Base-by-base conservation (phyloP, 2,888 invertebrate species). In the Pseudeuparius sepicola region DNA sequence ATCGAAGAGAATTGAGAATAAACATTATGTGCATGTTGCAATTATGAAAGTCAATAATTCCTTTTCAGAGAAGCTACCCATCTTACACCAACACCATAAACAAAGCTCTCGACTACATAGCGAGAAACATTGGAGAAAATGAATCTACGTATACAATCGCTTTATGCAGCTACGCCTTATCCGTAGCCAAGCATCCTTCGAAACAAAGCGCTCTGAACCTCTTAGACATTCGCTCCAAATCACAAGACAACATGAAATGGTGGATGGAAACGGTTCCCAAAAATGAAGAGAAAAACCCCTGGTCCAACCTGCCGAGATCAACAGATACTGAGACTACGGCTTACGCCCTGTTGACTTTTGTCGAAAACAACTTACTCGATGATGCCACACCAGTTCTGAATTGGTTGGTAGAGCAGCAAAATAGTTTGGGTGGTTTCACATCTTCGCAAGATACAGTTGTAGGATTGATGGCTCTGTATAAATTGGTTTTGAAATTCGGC, bases 281-380 rank as follows among this genome's bases (percentile, higher is more conserved):
- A 25, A 53, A 55, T 7, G 75, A 75, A 37, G 66, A 67, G 27
- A 69, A 70, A 34, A 79, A 79, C 53, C 78, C 79, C 0, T 78
- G 79, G 77, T 65, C 62, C 42, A 60, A 65, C 23, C 61, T 75
- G 40, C 77, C 85, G 0, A 72, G 73, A 39, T 78, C 84, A 1
- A 73, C 81, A 1, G 78, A 83, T 47, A 75, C 94, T 3, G 87
- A 88, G 59, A 85, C 88, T 48, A 92, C 94, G 0, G 78, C 93
- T 0, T 96, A 94, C 60, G 84, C 80, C 0, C 64, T 96, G 36
- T 66, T 90, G 35, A 77, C 86, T 0, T 75, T 76, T 55, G 52
- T 77, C 9, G 67, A 70, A 36, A 60, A 61, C 3, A 63, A 62
- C 37, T 44, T 59, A 29, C 38, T 61, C 4, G 55, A 53, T 39